Conservation (phyloP, 2,797 vertebrate genomes). For the Typhlichthys subterraneus region DNA sequence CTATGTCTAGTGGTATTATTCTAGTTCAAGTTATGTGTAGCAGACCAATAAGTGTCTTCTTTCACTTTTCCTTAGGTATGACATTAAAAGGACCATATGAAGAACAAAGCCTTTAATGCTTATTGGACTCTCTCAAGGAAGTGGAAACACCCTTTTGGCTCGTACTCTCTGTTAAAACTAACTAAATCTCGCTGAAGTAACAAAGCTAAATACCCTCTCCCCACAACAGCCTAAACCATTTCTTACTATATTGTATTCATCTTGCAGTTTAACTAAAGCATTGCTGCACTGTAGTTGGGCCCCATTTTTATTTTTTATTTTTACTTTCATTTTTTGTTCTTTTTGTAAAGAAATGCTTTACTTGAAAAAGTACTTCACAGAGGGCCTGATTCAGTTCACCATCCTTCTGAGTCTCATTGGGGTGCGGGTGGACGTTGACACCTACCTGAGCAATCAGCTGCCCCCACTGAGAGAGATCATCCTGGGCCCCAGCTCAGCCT, state of each 20-base stretch:
- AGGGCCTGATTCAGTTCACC: conserved; percentile 99
- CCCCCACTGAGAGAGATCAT: conserved; percentile 97
- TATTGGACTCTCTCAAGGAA: conserved; percentile 53
- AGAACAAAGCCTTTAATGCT: conserved; percentile 51
- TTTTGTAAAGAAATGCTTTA: conserved; percentile 98
- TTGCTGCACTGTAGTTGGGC: conserved; percentile 50
- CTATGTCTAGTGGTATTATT: background rate
- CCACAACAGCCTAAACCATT: conserved; percentile 33
- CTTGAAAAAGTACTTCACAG: conserved; percentile 99
- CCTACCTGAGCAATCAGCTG: conserved; percentile 93
- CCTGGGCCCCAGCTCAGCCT: conserved; percentile 97
- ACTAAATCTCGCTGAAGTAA: conserved; percentile 22
- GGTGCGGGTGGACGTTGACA: conserved; percentile 97
- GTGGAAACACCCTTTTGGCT: conserved; percentile 52
- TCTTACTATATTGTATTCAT: conserved; percentile 50
- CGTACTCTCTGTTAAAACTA: conserved; percentile 41
- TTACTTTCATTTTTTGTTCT: conserved; percentile 79
- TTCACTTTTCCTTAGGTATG: conserved; percentile 58
- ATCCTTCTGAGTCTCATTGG: conserved; percentile 98
- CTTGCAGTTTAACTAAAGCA: conserved; percentile 38
- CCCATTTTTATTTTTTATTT: conserved; percentile 77
- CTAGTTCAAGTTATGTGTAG: conserved; percentile 24
- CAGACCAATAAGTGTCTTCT: conserved; percentile 43
- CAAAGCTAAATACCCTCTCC: conserved; percentile 33
- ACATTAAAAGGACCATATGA: conserved; percentile 60